Conservation (phyloP, 2,888 invertebrate genomes). For the Platycheirus albimanus region DNA sequence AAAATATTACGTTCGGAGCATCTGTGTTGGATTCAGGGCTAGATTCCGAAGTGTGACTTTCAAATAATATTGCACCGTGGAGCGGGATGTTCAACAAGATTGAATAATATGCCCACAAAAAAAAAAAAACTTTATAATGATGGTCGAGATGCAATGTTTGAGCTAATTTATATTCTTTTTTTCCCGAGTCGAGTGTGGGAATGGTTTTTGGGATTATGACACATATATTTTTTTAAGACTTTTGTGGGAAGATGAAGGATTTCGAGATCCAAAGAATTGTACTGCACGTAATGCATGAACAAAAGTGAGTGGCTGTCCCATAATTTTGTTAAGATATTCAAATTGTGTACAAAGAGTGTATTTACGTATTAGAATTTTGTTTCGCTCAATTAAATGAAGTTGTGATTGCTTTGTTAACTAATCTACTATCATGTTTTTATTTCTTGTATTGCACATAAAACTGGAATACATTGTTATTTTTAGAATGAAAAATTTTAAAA, state of each 20-base stretch:
- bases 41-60: conserved; percentile 68
- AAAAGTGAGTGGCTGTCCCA: background rate
- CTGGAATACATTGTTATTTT: too few relatives aligned
- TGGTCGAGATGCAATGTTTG: conserved; percentile 57
- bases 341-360: conserved; percentile 9
- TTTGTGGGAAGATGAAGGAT: conserved; percentile 63
- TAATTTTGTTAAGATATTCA: conserved; percentile 47
- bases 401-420: background rate
- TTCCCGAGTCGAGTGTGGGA: conserved; percentile 57
- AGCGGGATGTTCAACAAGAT: conserved; percentile 9
- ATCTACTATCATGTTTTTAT: too few relatives aligned
- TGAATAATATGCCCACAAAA: conserved; percentile 55
- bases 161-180: conserved; percentile 57
- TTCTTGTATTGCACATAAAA: too few relatives aligned
- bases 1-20: conserved; percentile 16
- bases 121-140: background rate
- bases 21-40: conserved; percentile 51
- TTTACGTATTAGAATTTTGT: conserved; percentile 7
- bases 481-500: too few relatives aligned
- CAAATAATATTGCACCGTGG: conserved; percentile 22
- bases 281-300: conserved; percentile 14
- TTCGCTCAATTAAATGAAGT: conserved; percentile 17
- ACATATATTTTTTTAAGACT: conserved; percentile 26
- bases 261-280: conserved; percentile 38
- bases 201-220: conserved; percentile 58